A percentile compares a stretch with the other conserved stretches of the same genome.
Conservation (phyloP, 2,113 vertebrate genomes). For the Plecotus auritus region DNA sequence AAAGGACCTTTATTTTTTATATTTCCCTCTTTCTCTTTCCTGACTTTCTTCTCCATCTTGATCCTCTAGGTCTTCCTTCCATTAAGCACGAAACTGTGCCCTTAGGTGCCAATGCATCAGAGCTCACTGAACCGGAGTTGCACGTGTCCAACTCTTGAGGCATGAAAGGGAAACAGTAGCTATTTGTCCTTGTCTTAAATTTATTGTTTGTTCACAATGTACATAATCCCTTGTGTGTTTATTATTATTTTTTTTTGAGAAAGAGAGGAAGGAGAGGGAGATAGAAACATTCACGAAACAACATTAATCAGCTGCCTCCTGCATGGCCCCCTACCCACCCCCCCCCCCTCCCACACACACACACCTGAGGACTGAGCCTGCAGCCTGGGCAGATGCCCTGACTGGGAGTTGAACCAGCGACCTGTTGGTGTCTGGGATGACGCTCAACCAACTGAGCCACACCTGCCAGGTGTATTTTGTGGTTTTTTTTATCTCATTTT, state of each 20-base stretch:
- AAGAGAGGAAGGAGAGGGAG: no score
- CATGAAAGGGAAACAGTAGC: not conserved
- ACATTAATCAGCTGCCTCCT: no score
- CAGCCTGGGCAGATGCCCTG: no score
- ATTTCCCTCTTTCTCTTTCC: not conserved
- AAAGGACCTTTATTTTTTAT: not conserved
- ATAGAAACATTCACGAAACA: no score
- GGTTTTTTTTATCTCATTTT: not conserved
- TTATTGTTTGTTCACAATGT: not conserved
- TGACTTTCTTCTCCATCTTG: not conserved
- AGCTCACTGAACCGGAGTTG: not conserved
- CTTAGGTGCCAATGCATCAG: not conserved
- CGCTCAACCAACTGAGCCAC: no score
- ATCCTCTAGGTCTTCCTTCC: not conserved
- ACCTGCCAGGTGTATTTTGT: no score
- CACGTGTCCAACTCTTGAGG: accelerated
- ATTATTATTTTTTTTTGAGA: not conserved
- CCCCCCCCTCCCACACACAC: no score
- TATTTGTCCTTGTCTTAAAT: not conserved
- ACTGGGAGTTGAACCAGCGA: no score
- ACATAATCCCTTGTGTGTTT: not conserved
- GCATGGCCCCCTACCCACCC: no score
- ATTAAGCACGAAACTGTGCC: not conserved
- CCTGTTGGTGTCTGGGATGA: no score
- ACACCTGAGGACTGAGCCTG: no score